These are phyloP conservation scores for Augochlorella aurata DNA, from an alignment of 2,888 invertebrate species.

Conservation along the genomic window DNA sequence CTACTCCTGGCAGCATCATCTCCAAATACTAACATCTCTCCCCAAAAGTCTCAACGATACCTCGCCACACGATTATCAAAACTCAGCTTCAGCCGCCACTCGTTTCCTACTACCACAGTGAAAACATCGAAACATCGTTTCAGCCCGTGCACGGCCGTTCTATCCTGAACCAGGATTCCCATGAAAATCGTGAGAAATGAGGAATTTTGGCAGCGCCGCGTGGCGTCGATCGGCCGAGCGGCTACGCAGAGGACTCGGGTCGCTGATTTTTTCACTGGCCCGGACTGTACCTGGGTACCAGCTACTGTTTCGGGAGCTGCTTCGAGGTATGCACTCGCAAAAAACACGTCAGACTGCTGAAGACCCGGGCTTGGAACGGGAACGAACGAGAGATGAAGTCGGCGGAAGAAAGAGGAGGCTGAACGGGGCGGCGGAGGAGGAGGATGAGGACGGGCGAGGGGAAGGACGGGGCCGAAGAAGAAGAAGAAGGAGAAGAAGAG, in stretches of 20 bases:
- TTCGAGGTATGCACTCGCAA: constrained; percentile 81
- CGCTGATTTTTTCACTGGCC: constrained; percentile 76
- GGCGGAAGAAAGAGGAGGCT: constrained; percentile 50
- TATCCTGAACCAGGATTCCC: too few relatives aligned
- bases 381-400: constrained; percentile 57
- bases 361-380: constrained; percentile 71
- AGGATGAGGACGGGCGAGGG: constrained; percentile 31
- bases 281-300: constrained; percentile 79
- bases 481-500: constrained; percentile 25
- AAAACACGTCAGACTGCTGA: constrained; percentile 82
- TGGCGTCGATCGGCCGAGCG: constrained; percentile 40
- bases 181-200: too few relatives aligned
- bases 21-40: too few relatives aligned
- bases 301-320: constrained; percentile 82
- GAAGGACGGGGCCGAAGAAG: constrained; percentile 45
- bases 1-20: too few relatives aligned
- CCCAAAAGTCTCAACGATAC: too few relatives aligned
- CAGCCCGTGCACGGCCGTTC: too few relatives aligned
- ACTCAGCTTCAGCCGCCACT: too few relatives aligned
- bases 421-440: constrained; percentile 36
- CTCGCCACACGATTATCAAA: too few relatives aligned
- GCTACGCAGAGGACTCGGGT: constrained; percentile 33
- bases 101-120: too few relatives aligned
- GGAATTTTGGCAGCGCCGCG: neutral
- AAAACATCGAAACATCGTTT: too few relatives aligned